Conservation (phyloP, 2,888 invertebrate species). For the Automeris io region DNA sequence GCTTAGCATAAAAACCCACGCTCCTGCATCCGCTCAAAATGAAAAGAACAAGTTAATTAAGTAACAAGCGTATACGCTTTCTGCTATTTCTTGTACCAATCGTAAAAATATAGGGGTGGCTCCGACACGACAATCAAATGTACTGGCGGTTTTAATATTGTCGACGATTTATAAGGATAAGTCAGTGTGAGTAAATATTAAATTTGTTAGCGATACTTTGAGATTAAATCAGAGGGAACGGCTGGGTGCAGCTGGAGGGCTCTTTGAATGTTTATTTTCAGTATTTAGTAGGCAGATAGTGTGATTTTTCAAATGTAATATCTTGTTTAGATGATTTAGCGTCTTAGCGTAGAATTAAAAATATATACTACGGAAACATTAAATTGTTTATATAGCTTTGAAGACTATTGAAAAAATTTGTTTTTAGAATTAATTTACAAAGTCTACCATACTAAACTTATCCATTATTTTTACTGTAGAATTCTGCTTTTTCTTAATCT, state of each 20-base stretch:
- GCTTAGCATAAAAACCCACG: no score
- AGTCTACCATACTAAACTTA: neutral
- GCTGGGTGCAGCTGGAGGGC: constrained; percentile 10
- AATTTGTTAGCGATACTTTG: constrained; percentile 72
- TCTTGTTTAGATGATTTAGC: no score
- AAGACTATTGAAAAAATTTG: neutral
- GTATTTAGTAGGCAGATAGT: no score
- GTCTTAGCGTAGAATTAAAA: neutral
- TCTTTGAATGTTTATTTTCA: neutral
- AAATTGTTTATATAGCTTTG: neutral
- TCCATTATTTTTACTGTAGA: neutral
- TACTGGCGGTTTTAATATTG: constrained; percentile 75
- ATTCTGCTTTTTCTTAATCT: no score
- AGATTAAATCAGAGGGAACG: constrained; percentile 67
- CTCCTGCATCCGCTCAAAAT: neutral
- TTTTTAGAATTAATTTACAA: neutral
- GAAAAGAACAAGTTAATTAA: neutral
- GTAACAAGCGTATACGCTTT: constrained; percentile 4
- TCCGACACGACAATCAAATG: constrained; percentile 61
- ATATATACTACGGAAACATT: neutral
- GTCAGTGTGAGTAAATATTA: constrained; percentile 73
- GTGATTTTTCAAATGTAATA: no score
- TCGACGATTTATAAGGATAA: constrained; percentile 76
- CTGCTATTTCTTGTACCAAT: constrained; percentile 27
- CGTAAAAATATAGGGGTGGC: constrained; percentile 43